Percentiles rank a stretch among this genome's conserved stretches.
Conservation (phyloP, 2,888 invertebrate genomes). For the Agrenia bidenticulata region DNA sequence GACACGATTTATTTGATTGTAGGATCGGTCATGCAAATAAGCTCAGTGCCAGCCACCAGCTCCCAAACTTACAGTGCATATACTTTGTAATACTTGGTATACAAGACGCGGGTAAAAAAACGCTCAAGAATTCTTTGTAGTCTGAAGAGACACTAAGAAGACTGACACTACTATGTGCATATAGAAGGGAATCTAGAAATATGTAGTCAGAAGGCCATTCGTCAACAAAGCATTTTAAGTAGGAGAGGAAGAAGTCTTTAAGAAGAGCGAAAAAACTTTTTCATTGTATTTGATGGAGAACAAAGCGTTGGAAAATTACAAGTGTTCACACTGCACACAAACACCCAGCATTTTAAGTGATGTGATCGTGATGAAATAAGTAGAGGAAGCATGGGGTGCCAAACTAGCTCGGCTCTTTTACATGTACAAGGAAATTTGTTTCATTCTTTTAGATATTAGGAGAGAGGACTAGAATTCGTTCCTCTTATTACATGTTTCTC, state of each 20-base stretch:
- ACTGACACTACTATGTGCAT: too few relatives aligned
- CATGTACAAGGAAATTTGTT: too few relatives aligned
- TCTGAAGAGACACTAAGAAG: too few relatives aligned
- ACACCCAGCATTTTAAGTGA: conserved; percentile 6
- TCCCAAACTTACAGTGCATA: not conserved
- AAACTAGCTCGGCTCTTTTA: too few relatives aligned
- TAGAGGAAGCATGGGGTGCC: conserved; percentile 1
- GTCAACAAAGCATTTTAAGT: conserved; percentile 12
- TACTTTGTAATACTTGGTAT: not conserved
- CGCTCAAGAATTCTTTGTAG: conserved; percentile 1
- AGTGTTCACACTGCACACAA: conserved; percentile 22
- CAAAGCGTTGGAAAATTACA: conserved; percentile 25
- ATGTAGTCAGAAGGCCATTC: conserved; percentile 2
- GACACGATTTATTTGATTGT: conserved; percentile 45
- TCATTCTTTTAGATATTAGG: too few relatives aligned
- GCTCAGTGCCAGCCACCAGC: conserved; percentile 12
- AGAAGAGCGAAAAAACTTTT: conserved; percentile 14
- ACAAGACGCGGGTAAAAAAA: not conserved
- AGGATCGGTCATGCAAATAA: conserved; percentile 49
- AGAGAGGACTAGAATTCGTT: too few relatives aligned
- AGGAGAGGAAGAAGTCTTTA: conserved; percentile 1
- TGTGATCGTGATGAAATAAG: not conserved
- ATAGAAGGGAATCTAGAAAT: too few relatives aligned
- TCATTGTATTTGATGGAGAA: conserved; percentile 20
- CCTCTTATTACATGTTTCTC: too few relatives aligned